These are phyloP conservation scores for Trachops cirrhosus DNA, from an alignment of 2,797 vertebrate species.

Conservation along the genomic window DNA sequence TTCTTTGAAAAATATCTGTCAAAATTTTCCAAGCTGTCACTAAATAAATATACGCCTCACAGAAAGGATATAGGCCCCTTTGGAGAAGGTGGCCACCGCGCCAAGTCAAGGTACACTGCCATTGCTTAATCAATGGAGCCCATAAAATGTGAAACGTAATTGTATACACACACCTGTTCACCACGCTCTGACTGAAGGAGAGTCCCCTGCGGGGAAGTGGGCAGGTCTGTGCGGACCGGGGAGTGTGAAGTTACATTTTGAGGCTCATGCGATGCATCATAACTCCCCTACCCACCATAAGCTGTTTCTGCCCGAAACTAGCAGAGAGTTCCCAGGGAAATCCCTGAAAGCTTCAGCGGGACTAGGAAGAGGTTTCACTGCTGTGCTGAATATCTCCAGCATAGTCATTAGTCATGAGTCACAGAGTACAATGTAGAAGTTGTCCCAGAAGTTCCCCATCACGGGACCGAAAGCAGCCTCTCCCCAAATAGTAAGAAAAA, in stretches of 20 bases:
- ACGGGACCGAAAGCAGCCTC: background rate
- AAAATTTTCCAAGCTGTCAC: background rate
- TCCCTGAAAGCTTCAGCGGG: background rate
- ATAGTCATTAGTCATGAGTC: background rate
- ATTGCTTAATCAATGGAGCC: background rate
- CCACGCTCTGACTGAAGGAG: background rate
- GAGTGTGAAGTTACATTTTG: background rate
- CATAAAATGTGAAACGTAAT: background rate
- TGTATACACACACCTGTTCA: background rate
- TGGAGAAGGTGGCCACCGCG: background rate
- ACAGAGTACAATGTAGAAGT: background rate
- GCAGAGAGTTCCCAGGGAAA: background rate
- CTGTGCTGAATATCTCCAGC: background rate
- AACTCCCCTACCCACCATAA: background rate
- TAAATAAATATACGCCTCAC: conserved; percentile 1
- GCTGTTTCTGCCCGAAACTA: background rate
- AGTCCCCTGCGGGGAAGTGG: background rate
- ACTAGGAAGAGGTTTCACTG: background rate
- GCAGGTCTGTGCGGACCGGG: background rate
- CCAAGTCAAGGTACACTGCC: background rate
- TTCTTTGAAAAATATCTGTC: background rate
- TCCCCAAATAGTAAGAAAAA: background rate
- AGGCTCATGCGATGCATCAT: background rate
- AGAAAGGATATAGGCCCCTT: background rate
- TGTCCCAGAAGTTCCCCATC: background rate